Evolutionary conservation across 23 tunicate genomes (phyloP).

Genomic region (Oikopleura vanhoeffeni): DNA sequence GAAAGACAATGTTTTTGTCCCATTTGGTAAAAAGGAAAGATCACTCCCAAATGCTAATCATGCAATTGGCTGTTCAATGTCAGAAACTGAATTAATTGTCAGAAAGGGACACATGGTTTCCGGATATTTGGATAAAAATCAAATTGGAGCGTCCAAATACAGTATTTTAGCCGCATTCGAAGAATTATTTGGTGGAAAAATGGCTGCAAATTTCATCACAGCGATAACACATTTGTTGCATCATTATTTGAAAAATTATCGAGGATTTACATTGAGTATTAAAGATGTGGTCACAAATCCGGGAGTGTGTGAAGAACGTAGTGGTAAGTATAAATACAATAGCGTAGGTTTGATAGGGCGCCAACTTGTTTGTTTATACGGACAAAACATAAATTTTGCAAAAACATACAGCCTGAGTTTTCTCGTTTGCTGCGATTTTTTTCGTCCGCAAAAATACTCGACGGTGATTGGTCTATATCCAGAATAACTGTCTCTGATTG

Average conservation of each 20-base stretch:
- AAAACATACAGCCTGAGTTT: no score
- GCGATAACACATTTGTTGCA: conserved; percentile 57
- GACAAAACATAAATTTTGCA: no score
- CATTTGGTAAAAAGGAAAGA: not conserved
- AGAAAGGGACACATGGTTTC: conserved; percentile 18
- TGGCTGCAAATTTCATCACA: conserved; percentile 45
- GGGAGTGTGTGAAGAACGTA: not conserved
- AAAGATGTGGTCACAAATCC: not conserved
- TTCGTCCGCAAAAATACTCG: no score
- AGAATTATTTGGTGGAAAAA: conserved; percentile 58
- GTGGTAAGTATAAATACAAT: not conserved
- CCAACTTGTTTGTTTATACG: no score
- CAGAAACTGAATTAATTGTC: not conserved
- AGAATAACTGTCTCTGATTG: no score
- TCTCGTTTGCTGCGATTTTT: no score
- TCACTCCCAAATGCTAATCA: not conserved
- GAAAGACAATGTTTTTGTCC: not conserved
- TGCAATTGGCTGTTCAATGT: not conserved
- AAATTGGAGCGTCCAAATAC: conserved; percentile 58
- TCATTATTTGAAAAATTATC: conserved; percentile 41
- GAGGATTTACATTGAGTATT: conserved; percentile 71
- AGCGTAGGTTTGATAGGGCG: no score
- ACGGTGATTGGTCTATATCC: no score
- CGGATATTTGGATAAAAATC: conserved; percentile 75
- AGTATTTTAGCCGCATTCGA: conserved; percentile 54